Conservation (phyloP, 2,888 invertebrate species). For the Buathra laborator region DNA sequence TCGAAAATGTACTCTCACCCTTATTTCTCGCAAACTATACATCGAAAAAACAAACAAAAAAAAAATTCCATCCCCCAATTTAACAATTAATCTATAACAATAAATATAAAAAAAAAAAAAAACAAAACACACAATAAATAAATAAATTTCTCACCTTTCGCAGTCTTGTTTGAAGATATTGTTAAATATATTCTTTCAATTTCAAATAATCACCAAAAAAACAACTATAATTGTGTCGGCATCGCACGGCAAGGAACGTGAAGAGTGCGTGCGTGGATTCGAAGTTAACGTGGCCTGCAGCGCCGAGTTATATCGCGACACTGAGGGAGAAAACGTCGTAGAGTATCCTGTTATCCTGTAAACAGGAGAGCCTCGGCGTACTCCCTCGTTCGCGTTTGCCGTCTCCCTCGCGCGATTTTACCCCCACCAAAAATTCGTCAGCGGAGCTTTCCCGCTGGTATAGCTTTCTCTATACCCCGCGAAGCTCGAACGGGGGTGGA, state of each 20-base stretch:
- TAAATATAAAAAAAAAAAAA: background rate
- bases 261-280: slow-evolving; percentile 46
- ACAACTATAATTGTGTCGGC: slow-evolving; percentile 48
- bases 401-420: background rate
- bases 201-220: slow-evolving; percentile 9
- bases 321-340: slow-evolving; percentile 67
- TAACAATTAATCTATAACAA: background rate
- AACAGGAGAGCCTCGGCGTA: slow-evolving; percentile 75
- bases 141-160: slow-evolving; percentile 32
- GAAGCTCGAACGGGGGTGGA: slow-evolving; percentile 66
- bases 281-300: slow-evolving; percentile 61
- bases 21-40: background rate
- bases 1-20: background rate
- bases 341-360: slow-evolving; percentile 79
- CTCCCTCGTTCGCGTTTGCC: slow-evolving; percentile 56
- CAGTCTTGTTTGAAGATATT: background rate
- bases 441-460: slow-evolving; percentile 78
- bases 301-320: slow-evolving; percentile 71
- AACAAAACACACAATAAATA: background rate
- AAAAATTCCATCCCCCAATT: background rate
- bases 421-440: slow-evolving; percentile 17
- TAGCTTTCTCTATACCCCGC: slow-evolving; percentile 78
- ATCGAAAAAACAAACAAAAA: background rate
- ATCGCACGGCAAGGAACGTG: slow-evolving; percentile 50
- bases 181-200: background rate